Evolutionary conservation across 2,113 vertebrate species (phyloP), one percentile per base, ranked within the genome.

Genomic region (Daboia siamensis): DNA sequence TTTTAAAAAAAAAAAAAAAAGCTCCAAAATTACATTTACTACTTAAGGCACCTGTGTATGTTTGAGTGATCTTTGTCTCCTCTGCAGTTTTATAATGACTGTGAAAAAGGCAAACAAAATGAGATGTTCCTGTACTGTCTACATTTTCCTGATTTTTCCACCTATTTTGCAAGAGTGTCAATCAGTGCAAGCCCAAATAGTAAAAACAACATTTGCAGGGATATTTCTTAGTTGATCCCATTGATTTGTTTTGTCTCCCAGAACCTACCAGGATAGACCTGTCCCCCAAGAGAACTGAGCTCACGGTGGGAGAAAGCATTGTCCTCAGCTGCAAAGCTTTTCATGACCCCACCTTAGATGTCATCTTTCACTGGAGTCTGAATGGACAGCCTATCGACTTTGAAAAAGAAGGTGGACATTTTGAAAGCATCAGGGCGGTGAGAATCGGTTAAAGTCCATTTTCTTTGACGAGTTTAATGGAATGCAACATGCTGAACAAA

Each of bases 341-440:
- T 17, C 99, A 99, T 0, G 99, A 99, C 96, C 97, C 97, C 1
- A 98, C 98, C 0, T 96, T 99, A 95, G 98, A 99, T 52, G 98
- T 99, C 93, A 97, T 96, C 61, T 99, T 99, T 97, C 97, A 98
- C 93, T 99, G 99, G 99, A 98, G 98, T 0, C 97, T 98, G 92
- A 98, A 99, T 94, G 98, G 98, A 89, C 98, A 98, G 55, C 98
- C 98, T 7, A 98, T 99, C 86, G 97, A 98, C 94, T 98, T 99
- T 54, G 98, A 98, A 55, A 98, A 98, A 91, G 98, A 98, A n/a
- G 98, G 98, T 0, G 98, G 98, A 95, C 99, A 99, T 96, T 99
- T 99, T 96, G 99, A 99, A 97, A 98, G 97, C 98, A 99, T 99
- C 96, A 98, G 98, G 96, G 99, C 98, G 93, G 99, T 99, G 98